Evolutionary conservation across 2,113 vertebrate genomes (phyloP).

Genomic region (Oryctolagus cuniculus): DNA sequence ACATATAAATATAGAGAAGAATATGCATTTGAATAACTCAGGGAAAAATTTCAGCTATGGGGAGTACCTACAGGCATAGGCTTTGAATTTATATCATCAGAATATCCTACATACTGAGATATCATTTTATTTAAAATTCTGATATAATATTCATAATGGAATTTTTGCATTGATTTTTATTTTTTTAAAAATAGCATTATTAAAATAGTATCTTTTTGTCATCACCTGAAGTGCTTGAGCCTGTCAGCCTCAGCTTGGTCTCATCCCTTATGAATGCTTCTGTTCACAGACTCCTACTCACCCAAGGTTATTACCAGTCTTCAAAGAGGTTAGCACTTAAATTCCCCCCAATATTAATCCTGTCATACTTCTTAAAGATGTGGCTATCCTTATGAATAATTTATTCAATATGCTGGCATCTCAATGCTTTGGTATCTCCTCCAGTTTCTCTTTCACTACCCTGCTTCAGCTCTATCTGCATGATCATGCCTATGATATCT

Average conservation of each 20-base stretch:
- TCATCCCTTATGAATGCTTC: background rate
- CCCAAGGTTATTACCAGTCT: background rate
- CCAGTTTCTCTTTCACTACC: background rate
- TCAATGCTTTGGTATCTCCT: background rate
- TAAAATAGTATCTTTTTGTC: background rate
- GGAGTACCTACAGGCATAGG: background rate
- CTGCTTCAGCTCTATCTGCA: background rate
- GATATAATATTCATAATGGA: background rate
- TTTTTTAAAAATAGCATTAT: background rate
- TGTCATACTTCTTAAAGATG: background rate
- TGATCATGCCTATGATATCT: background rate
- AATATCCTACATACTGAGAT: background rate
- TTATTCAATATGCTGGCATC: background rate
- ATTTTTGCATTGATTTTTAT: background rate
- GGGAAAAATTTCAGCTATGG: background rate
- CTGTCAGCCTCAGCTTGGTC: background rate
- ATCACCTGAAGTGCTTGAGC: background rate
- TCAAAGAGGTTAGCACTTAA: background rate
- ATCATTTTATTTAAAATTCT: background rate
- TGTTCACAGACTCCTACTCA: background rate
- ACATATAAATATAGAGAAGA: background rate
- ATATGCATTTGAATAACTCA: background rate
- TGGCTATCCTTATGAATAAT: slow-evolving; percentile 21
- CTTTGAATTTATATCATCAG: background rate
- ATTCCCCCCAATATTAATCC: background rate